Percentiles rank a stretch among this genome's conserved stretches.
phyloP scores from a whole-genome alignment of 2,113 vertebrate species.

The Leucoraja erinaceus region DNA sequence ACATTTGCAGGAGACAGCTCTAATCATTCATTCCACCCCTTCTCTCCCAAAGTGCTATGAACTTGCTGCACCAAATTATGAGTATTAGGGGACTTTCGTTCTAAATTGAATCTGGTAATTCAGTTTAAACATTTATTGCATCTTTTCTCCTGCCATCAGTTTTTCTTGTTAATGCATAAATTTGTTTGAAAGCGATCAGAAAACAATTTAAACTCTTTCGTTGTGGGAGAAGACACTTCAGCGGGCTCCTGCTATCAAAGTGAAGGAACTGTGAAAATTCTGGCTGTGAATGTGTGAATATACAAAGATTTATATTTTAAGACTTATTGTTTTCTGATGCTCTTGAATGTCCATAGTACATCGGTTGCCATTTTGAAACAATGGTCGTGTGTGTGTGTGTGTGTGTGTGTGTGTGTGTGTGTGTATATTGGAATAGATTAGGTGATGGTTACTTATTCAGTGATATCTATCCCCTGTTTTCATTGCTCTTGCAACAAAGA shows the following conservation, averaged over 20 bases:
- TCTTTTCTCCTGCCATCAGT: background rate
- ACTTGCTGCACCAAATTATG: background rate
- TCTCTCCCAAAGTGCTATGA: background rate
- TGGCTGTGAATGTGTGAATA: background rate
- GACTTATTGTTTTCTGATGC: background rate
- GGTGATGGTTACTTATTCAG: background rate
- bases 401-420: background rate
- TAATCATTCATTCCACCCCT: background rate
- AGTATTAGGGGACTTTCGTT: background rate
- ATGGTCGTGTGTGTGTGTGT: background rate
- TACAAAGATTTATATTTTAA: background rate
- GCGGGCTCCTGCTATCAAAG: background rate
- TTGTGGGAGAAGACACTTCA: background rate
- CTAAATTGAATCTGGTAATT: slow-evolving; percentile 13
- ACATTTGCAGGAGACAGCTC: background rate
- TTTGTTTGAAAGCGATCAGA: background rate
- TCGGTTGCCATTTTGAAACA: background rate
- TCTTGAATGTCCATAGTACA: background rate
- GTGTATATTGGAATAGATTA: background rate
- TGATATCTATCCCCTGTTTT: slow-evolving; percentile 9
- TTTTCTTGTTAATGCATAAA: background rate
- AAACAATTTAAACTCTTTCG: background rate
- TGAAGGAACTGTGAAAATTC: background rate
- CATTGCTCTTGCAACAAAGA: background rate
- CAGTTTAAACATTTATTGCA: background rate